A percentile compares a stretch with the other conserved stretches of the same genome.
These are phyloP conservation scores for Amphipyra tragopoginis DNA, from an alignment of 2,888 invertebrate species.

Conservation along the genomic window DNA sequence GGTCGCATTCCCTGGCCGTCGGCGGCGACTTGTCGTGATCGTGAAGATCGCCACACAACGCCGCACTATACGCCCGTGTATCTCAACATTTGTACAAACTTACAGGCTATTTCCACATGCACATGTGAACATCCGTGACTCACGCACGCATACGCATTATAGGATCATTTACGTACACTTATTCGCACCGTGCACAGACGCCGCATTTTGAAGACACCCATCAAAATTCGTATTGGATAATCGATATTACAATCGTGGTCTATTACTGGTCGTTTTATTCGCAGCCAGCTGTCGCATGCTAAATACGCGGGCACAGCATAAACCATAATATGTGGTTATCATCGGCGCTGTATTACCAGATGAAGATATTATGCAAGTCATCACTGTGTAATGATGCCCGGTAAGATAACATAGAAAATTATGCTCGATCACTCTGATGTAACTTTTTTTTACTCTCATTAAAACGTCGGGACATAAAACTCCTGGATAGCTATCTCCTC, in stretches of 20 bases:
- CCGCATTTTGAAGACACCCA: constrained; percentile 71
- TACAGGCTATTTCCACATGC: constrained; percentile 86
- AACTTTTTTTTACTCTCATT: constrained; percentile 54
- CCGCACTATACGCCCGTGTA: constrained; percentile 67
- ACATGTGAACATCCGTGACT: constrained; percentile 86
- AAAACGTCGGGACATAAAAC: constrained; percentile 34
- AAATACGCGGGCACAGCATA: constrained; percentile 52
- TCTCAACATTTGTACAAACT: constrained; percentile 84
- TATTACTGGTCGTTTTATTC: constrained; percentile 64
- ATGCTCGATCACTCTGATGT: constrained; percentile 61
- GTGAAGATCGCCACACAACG: constrained; percentile 78
- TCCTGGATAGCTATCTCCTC: constrained; percentile 35
- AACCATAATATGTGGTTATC: constrained; percentile 52
- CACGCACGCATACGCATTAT: constrained; percentile 83
- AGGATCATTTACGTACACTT: constrained; percentile 76
- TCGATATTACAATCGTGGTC: constrained; percentile 69
- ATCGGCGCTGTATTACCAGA: constrained; percentile 47
- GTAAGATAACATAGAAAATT: constrained; percentile 57
- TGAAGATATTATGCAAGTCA: constrained; percentile 72
- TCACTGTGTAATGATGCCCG: constrained; percentile 56
- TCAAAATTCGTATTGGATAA: constrained; percentile 77
- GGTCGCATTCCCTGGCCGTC: constrained; percentile 86
- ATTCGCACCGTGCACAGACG: constrained; percentile 68
- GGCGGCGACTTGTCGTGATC: constrained; percentile 81
- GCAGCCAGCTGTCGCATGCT: constrained; percentile 63